These are phyloP conservation scores for Diabrotica virgifera DNA, from an alignment of 1,140 invertebrate genomes.

Conservation along the genomic window DNA sequence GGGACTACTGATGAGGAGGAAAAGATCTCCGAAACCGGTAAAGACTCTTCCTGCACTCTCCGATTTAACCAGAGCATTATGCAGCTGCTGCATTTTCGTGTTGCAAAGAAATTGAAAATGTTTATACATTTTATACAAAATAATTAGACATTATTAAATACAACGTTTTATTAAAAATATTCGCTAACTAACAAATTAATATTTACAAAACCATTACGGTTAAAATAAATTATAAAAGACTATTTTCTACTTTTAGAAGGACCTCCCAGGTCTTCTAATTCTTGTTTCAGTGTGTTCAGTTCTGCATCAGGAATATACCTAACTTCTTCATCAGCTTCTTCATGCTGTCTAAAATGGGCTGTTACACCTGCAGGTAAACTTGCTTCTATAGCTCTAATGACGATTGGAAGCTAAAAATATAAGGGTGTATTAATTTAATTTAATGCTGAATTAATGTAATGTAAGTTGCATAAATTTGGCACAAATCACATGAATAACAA, in stretches of 20 bases:
- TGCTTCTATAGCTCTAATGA: conserved; percentile 70
- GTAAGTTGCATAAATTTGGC: too few relatives aligned
- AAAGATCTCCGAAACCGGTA: too few relatives aligned
- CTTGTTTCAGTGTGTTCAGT: conserved; percentile 67
- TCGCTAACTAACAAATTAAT: background rate
- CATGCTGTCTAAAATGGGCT: conserved; percentile 60
- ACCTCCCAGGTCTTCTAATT: conserved; percentile 62
- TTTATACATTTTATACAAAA: too few relatives aligned
- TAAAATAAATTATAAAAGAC: background rate
- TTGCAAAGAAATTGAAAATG: too few relatives aligned
- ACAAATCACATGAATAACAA: background rate
- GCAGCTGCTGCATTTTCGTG: too few relatives aligned
- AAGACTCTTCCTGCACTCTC: too few relatives aligned
- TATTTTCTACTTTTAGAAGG: conserved; percentile 52
- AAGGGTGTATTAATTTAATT: background rate
- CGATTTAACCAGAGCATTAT: too few relatives aligned
- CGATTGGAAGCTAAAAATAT: conserved; percentile 53
- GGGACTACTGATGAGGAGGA: too few relatives aligned
- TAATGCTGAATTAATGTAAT: too few relatives aligned
- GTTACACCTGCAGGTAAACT: conserved; percentile 72
- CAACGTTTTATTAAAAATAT: too few relatives aligned
- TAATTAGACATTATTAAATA: too few relatives aligned
- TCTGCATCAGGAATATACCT: conserved; percentile 78
- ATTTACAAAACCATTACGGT: background rate
- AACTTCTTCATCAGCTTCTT: conserved; percentile 58